Conservation (phyloP, 2,888 invertebrate species). For the Malthinus seriepunctatus region DNA sequence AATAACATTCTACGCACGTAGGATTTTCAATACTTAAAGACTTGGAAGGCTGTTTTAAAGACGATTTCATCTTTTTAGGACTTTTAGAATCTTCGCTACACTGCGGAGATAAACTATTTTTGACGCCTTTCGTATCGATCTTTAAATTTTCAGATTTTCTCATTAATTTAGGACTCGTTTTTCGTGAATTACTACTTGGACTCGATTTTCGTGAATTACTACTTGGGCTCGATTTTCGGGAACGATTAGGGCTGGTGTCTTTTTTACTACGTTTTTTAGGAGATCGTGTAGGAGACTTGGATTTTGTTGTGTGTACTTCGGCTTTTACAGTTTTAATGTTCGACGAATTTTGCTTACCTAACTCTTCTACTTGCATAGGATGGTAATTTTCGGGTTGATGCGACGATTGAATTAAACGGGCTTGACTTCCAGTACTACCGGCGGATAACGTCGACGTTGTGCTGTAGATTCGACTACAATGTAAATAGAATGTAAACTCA, state of each 20-base stretch:
- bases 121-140: slow-evolving; percentile 8
- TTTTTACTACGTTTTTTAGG: slow-evolving; percentile 43
- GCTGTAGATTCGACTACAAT: slow-evolving; percentile 58
- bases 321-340: slow-evolving; percentile 58
- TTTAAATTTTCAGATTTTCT: slow-evolving; percentile 28
- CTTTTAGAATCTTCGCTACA: slow-evolving; percentile 35
- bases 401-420: slow-evolving; percentile 90
- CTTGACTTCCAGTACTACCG: slow-evolving; percentile 91
- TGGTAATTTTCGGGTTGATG: slow-evolving; percentile 92
- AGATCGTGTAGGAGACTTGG: slow-evolving; percentile 45
- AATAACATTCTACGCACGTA: slow-evolving; percentile 74
- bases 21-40: slow-evolving; percentile 69
- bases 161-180: slow-evolving; percentile 33
- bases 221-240: slow-evolving; percentile 45
- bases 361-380: slow-evolving; percentile 83
- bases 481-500: slow-evolving; percentile 15
- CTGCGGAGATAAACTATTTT: slow-evolving; percentile 16
- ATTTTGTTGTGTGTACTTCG: slow-evolving; percentile 47
- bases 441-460: slow-evolving; percentile 93
- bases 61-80: slow-evolving; percentile 49
- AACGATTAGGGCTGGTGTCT: slow-evolving; percentile 42
- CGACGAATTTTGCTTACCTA: slow-evolving; percentile 74
- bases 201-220: slow-evolving; percentile 40
- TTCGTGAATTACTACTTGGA: slow-evolving; percentile 33
- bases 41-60: slow-evolving; percentile 53